A percentile compares a stretch with the other conserved stretches of the same genome.
phyloP scores from a whole-genome alignment of 2,888 invertebrate species.

The Sarcophaga subvicina region DNA sequence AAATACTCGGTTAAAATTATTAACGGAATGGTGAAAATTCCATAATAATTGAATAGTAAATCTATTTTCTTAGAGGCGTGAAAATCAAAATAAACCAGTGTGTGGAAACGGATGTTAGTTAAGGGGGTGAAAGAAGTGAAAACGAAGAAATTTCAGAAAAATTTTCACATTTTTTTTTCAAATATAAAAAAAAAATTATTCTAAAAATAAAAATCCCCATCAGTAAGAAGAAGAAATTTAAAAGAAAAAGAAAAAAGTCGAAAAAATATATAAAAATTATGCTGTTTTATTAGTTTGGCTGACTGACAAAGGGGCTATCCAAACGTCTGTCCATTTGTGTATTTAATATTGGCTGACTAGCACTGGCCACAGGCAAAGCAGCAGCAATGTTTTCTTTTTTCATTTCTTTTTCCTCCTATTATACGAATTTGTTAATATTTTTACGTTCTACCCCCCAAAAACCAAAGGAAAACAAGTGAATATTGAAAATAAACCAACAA shows the following conservation, averaged over 20 bases:
- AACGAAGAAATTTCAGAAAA: slow-evolving; percentile 19
- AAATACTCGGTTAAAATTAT: slow-evolving; percentile 35
- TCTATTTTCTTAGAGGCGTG: neutral
- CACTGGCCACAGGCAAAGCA: slow-evolving; percentile 18
- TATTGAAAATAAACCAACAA: slow-evolving; percentile 28
- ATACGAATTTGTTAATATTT: slow-evolving; percentile 59
- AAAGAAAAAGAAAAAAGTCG: neutral
- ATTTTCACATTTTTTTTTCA: slow-evolving; percentile 36
- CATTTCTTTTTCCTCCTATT: neutral
- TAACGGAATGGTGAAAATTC: neutral
- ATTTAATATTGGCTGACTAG: slow-evolving; percentile 9
- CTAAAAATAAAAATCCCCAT: slow-evolving; percentile 59
- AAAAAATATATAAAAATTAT: slow-evolving; percentile 17
- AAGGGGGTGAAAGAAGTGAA: slow-evolving; percentile 3
- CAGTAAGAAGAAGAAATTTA: slow-evolving; percentile 18
- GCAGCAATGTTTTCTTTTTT: neutral
- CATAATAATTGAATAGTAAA: neutral
- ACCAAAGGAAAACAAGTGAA: slow-evolving; percentile 59
- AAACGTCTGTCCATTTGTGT: neutral
- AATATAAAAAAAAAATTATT: slow-evolving; percentile 43
- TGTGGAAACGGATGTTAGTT: neutral
- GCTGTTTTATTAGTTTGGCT: slow-evolving; percentile 36
- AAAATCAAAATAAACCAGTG: neutral
- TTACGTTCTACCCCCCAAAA: slow-evolving; percentile 46
- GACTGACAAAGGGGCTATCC: slow-evolving; percentile 30